Evolutionary conservation across 1,140 invertebrate genomes (phyloP).

Genomic region (Cydia strobilella): DNA sequence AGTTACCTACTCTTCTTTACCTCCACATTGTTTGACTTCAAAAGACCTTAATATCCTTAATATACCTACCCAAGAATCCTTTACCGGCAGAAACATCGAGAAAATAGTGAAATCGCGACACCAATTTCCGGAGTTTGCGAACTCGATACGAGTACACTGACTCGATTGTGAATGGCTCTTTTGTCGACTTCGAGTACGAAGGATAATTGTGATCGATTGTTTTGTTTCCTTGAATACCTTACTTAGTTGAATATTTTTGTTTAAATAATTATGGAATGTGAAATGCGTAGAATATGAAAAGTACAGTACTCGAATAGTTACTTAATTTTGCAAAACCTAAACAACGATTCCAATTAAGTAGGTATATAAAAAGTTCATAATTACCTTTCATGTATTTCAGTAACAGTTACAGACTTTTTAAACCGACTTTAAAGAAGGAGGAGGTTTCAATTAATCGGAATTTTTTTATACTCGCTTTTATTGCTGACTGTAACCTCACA

Average conservation of each 20-base stretch:
- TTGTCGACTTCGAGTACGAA: not conserved
- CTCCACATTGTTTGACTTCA: not conserved
- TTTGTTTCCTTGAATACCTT: not conserved
- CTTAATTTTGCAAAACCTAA: no score
- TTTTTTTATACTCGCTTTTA: no score
- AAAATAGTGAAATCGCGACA: slow-evolving; percentile 20
- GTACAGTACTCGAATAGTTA: no score
- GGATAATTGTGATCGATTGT: slow-evolving; percentile 5
- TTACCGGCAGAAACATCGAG: not conserved
- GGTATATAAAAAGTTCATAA: no score
- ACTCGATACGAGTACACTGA: not conserved
- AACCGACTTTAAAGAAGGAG: no score
- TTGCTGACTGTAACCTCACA: no score
- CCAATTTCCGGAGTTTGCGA: slow-evolving; percentile 24
- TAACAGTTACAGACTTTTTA: no score
- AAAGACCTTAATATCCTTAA: slow-evolving; percentile 1
- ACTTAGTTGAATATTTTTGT: not conserved
- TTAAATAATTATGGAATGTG: not conserved
- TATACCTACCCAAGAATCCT: not conserved
- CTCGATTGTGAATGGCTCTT: not conserved
- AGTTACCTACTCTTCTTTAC: not conserved
- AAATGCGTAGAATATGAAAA: not conserved
- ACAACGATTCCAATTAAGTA: no score
- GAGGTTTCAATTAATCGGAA: no score
- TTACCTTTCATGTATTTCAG: no score